These are phyloP conservation scores for Coboldia fuscipes DNA, from an alignment of 1,140 invertebrate species.

Conservation along the genomic window DNA sequence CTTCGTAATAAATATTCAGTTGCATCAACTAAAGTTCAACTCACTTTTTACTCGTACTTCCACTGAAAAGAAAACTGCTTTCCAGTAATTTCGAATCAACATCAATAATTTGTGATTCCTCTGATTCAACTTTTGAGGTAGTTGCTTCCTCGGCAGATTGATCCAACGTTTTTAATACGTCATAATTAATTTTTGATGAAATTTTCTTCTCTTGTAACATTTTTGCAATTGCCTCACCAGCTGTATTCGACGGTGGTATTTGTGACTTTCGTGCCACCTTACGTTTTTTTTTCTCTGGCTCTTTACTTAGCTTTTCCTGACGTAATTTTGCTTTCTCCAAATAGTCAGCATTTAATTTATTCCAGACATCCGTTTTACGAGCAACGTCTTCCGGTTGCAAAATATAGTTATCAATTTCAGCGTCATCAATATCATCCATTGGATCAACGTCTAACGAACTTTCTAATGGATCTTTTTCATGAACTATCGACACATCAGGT, in stretches of 20 bases:
- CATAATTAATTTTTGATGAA: slow-evolving; percentile 94
- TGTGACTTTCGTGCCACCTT: slow-evolving; percentile 34
- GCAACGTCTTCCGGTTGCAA: slow-evolving; percentile 58
- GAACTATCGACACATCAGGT: slow-evolving; percentile 10
- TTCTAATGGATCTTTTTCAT: slow-evolving; percentile 14
- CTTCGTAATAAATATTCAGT: too few relatives aligned
- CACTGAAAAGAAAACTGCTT: too few relatives aligned
- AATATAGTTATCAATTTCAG: slow-evolving; percentile 73
- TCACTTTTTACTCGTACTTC: neutral
- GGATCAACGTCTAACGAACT: slow-evolving; percentile 35
- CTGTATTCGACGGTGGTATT: slow-evolving; percentile 47
- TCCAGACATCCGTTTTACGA: slow-evolving; percentile 66
- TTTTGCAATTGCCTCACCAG: slow-evolving; percentile 82
- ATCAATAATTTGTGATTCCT: neutral
- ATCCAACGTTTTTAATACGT: slow-evolving; percentile 65
- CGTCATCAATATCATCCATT: slow-evolving; percentile 66
- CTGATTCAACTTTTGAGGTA: neutral
- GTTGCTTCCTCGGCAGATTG: neutral
- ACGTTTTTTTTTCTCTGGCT: slow-evolving; percentile 46
- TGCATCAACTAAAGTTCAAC: too few relatives aligned
- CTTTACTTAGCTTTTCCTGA: slow-evolving; percentile 50
- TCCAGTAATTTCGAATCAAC: neutral
- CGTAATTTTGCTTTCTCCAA: slow-evolving; percentile 66
- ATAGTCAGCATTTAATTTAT: slow-evolving; percentile 62
- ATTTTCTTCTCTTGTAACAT: slow-evolving; percentile 89